These are phyloP conservation scores for Nematostella vectensis DNA, from an alignment of 92 coral and sea anemone species.

Conservation along the genomic window DNA sequence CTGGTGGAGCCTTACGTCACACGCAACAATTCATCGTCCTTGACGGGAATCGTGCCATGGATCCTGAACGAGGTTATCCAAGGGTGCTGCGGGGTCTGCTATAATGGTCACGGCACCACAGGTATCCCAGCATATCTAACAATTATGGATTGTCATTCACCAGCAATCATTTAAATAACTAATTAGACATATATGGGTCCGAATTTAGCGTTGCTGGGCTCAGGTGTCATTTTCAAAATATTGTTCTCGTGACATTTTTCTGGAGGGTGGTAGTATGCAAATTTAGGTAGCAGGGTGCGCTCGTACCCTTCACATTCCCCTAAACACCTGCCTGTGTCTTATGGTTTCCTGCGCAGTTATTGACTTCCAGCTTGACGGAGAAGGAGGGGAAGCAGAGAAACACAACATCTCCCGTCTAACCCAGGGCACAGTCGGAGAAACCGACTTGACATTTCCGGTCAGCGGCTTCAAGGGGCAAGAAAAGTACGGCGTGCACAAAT, in stretches of 20 bases:
- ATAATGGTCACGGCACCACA: conserved; percentile 46
- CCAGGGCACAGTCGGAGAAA: conserved; percentile 17
- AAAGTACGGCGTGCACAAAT: conserved; percentile 39
- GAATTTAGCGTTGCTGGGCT: too few relatives aligned
- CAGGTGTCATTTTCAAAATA: too few relatives aligned
- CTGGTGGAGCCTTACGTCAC: conserved; percentile 51
- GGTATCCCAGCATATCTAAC: too few relatives aligned
- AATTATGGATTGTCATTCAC: too few relatives aligned
- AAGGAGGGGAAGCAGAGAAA: conserved; percentile 24
- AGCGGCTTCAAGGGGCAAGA: conserved; percentile 48
- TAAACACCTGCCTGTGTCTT: too few relatives aligned
- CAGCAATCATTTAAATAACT: too few relatives aligned
- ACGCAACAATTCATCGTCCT: conserved; percentile 12
- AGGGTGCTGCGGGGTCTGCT: conserved; percentile 58
- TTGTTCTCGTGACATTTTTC: too few relatives aligned
- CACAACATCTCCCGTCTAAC: conserved; percentile 16
- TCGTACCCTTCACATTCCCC: too few relatives aligned
- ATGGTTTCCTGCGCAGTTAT: conserved; percentile 5
- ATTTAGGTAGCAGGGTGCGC: too few relatives aligned
- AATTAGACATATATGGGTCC: too few relatives aligned
- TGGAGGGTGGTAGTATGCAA: too few relatives aligned
- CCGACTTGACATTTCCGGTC: conserved; percentile 66
- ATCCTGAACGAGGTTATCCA: conserved; percentile 39
- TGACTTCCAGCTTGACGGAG: conserved; percentile 28
- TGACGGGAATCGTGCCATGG: conserved; percentile 54